These are phyloP conservation scores for Myodes glareolus DNA, from an alignment of 2,113 vertebrate species.

Conservation along the genomic window DNA sequence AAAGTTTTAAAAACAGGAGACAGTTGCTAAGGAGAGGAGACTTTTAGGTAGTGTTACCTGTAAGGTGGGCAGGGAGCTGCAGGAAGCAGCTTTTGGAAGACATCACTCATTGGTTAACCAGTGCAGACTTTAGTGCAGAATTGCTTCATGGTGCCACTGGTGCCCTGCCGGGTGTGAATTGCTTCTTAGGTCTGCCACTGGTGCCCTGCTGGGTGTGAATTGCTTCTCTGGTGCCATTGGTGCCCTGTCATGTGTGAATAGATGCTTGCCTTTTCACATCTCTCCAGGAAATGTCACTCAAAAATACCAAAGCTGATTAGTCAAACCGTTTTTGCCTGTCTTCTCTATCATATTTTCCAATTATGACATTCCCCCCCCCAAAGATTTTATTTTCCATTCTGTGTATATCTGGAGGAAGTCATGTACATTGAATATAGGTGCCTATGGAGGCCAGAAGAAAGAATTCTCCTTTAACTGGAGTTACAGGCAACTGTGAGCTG, in stretches of 20 bases:
- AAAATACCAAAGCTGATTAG: background rate
- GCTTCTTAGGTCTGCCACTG: no score
- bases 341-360: conserved; percentile 10
- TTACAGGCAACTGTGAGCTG: background rate
- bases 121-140: no score
- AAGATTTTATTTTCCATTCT: background rate
- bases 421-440: background rate
- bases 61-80: background rate
- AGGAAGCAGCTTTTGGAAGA: background rate
- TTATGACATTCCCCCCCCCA: background rate
- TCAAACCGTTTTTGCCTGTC: conserved; percentile 4
- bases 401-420: background rate
- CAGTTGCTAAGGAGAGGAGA: background rate
- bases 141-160: background rate
- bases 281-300: background rate
- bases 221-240: no score
- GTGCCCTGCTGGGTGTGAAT: no score
- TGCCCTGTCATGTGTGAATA: background rate
- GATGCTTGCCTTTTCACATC: background rate
- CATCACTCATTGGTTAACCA: background rate
- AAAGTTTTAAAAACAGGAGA: background rate
- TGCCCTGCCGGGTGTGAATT: background rate
- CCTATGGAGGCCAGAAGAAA: background rate
- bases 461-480: background rate
- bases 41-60: background rate